These are phyloP conservation scores for Drosophila seguyi DNA, from an alignment of 1,140 invertebrate species.

Conservation along the genomic window DNA sequence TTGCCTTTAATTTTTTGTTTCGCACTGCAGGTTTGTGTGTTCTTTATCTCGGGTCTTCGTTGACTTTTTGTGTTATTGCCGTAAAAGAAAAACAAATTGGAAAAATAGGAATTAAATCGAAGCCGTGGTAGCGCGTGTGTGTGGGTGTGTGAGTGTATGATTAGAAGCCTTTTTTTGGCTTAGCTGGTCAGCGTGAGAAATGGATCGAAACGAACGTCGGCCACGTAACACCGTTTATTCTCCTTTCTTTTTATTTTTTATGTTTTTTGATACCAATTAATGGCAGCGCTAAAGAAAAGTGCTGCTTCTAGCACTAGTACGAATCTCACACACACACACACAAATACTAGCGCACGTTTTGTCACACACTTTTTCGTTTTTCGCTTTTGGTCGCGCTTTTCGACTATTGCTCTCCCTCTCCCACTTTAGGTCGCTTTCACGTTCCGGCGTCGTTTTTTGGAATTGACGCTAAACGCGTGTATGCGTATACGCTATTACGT, in stretches of 20 bases:
- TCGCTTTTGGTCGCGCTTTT: slow-evolving; percentile 30
- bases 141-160: slow-evolving; percentile 6
- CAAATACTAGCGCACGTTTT: slow-evolving; percentile 27
- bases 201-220: slow-evolving; percentile 23
- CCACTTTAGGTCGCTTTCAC: slow-evolving; percentile 3
- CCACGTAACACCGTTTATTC: slow-evolving; percentile 44
- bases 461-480: too few relatives aligned
- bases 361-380: slow-evolving; percentile 61
- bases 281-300: slow-evolving; percentile 35
- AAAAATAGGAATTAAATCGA: slow-evolving; percentile 9
- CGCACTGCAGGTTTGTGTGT: slow-evolving; percentile 22
- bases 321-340: slow-evolving; percentile 31
- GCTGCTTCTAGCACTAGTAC: slow-evolving; percentile 35
- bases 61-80: neutral
- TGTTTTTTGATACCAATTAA: slow-evolving; percentile 54
- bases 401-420: slow-evolving; percentile 6
- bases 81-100: neutral
- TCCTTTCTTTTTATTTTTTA: slow-evolving; percentile 13
- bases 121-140: slow-evolving; percentile 1
- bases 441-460: slow-evolving; percentile 54
- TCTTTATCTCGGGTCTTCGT: slow-evolving; percentile 8
- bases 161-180: slow-evolving; percentile 25
- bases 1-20: slow-evolving; percentile 1
- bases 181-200: slow-evolving; percentile 12
- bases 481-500: too few relatives aligned